Conservation (phyloP, 2,888 invertebrate species). For the Plemyria rubiginata region DNA sequence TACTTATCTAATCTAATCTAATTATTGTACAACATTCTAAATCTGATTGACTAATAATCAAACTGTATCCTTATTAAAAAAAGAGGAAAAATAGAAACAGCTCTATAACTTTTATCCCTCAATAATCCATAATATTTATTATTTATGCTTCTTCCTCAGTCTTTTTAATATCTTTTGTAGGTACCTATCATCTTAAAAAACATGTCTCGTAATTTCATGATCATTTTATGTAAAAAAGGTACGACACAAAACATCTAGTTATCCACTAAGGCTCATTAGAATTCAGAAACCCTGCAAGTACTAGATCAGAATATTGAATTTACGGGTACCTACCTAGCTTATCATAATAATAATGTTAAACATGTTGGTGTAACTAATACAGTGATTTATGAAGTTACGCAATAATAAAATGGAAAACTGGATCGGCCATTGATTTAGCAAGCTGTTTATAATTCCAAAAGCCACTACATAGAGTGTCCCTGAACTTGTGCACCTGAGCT, state of each 20-base stretch:
- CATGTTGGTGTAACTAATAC: conserved; percentile 43
- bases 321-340: conserved; percentile 34
- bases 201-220: conserved; percentile 4
- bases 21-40: neutral
- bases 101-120: no score
- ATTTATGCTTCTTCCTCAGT: no score
- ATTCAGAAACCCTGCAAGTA: conserved; percentile 59
- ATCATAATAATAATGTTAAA: conserved; percentile 51
- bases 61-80: neutral
- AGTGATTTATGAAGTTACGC: conserved; percentile 60
- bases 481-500: neutral
- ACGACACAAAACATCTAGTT: conserved; percentile 9
- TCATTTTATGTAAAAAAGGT: conserved; percentile 10
- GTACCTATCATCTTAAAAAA: neutral
- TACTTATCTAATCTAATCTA: neutral
- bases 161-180: neutral
- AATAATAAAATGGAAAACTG: conserved; percentile 61
- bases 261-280: conserved; percentile 46
- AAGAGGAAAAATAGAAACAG: no score
- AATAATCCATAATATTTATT: no score
- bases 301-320: conserved; percentile 57
- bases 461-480: conserved; percentile 26
- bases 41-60: neutral
- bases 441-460: conserved; percentile 70
- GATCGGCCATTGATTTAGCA: conserved; percentile 69